Conservation (phyloP, 2,888 invertebrate species). For the Agrochola macilenta region DNA sequence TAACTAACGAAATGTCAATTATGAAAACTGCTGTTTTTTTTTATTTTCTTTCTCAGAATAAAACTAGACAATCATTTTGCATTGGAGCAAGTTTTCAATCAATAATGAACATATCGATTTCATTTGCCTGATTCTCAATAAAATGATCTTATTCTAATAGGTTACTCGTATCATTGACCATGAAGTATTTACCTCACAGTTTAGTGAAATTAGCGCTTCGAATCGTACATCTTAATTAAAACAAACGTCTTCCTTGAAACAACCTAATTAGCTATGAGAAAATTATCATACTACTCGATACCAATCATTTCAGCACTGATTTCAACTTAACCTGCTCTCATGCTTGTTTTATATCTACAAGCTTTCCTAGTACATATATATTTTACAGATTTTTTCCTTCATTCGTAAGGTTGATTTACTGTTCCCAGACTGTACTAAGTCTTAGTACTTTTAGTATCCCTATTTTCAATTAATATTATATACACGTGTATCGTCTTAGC, state of each 20-base stretch:
- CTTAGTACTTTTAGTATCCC: not conserved
- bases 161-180: not conserved
- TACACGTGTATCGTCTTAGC: not conserved
- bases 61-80: not conserved
- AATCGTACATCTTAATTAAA: slow-evolving; percentile 17
- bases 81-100: not conserved
- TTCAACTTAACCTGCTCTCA: not conserved
- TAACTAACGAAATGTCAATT: not conserved
- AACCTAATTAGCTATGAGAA: slow-evolving; percentile 32
- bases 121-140: not conserved
- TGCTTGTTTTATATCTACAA: not conserved
- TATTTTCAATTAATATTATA: not conserved
- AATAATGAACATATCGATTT: not conserved
- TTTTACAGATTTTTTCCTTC: not conserved
- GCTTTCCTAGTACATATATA: not conserved
- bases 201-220: slow-evolving; percentile 16
- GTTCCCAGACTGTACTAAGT: not conserved
- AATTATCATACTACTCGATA: not conserved
- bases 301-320: not conserved
- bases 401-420: not conserved
- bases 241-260: slow-evolving; percentile 20
- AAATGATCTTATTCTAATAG: not conserved
- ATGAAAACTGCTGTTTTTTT: not conserved
- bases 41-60: not conserved
- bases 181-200: not conserved